Evolutionary conservation across 2,113 vertebrate genomes (phyloP).

Genomic region (Thamnophis sirtalis): DNA sequence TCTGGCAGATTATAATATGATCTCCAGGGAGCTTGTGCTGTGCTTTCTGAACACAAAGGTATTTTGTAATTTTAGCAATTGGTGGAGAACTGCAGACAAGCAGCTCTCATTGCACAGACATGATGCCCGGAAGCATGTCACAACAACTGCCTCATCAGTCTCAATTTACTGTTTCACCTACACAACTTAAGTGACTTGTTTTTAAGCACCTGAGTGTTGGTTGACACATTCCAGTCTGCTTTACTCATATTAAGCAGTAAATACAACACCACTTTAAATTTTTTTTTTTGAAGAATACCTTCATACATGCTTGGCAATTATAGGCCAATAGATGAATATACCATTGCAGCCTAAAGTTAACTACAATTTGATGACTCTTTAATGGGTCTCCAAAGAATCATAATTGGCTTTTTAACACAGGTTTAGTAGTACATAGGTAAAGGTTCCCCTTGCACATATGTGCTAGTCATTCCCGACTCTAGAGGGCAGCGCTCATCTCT

Average conservation of each 20-base stretch:
- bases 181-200: slow-evolving; percentile 32
- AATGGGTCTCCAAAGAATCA: not conserved
- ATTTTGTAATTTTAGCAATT: not conserved
- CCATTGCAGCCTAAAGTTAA: not conserved
- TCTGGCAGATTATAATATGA: fast-evolving
- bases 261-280: slow-evolving; percentile 12
- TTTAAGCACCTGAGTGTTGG: slow-evolving; percentile 6
- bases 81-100: not conserved
- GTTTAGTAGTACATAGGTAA: not conserved
- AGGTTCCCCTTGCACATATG: too few species aligned
- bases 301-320: slow-evolving; percentile 32
- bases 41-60: not conserved
- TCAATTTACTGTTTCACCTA: slow-evolving; percentile 22
- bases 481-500: too few species aligned
- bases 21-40: fast-evolving
- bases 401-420: not conserved
- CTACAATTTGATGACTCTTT: not conserved
- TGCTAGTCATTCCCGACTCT: too few species aligned
- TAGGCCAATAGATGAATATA: not conserved
- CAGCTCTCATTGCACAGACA: slow-evolving; percentile 35
- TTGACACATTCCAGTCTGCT: slow-evolving; percentile 29
- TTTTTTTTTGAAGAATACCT: slow-evolving; percentile 37
- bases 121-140: slow-evolving; percentile 40
- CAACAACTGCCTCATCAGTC: slow-evolving; percentile 40
- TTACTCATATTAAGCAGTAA: slow-evolving; percentile 2